These are phyloP conservation scores for Umimayanthus chanpuru DNA, from an alignment of 92 coral and sea anemone species.

Conservation along the genomic window DNA sequence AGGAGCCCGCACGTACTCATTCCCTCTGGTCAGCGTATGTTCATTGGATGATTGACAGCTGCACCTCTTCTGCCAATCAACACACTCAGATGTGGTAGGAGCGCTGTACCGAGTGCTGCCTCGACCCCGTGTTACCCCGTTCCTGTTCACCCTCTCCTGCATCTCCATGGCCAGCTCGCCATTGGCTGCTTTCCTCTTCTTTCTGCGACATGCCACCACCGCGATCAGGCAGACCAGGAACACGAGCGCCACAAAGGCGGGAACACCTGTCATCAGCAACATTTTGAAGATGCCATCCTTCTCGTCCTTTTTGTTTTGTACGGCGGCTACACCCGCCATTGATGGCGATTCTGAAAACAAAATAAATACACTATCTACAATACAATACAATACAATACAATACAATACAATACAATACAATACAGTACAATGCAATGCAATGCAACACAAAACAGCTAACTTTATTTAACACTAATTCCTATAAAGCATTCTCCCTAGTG, in stretches of 20 bases:
- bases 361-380: no score
- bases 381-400: no score
- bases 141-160: conserved; percentile 6
- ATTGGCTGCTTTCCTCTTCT: conserved; percentile 20
- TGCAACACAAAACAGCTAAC: no score
- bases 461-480: no score
- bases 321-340: conserved; percentile 11
- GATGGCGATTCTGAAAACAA: neutral
- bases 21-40: conserved; percentile 31
- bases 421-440: no score
- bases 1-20: conserved; percentile 33
- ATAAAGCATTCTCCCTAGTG: no score
- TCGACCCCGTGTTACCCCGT: conserved; percentile 38
- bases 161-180: conserved; percentile 19
- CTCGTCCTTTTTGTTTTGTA: conserved; percentile 2
- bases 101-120: conserved; percentile 47
- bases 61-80: conserved; percentile 29
- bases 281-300: conserved; percentile 21
- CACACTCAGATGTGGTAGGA: conserved; percentile 3
- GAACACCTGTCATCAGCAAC: conserved; percentile 40
- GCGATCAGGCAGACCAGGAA: conserved; percentile 28
- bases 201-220: conserved; percentile 24
- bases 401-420: no score
- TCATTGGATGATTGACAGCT: conserved; percentile 30
- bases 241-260: conserved; percentile 32